Conservation (phyloP, 2,888 invertebrate species). For the Nebria salina region DNA sequence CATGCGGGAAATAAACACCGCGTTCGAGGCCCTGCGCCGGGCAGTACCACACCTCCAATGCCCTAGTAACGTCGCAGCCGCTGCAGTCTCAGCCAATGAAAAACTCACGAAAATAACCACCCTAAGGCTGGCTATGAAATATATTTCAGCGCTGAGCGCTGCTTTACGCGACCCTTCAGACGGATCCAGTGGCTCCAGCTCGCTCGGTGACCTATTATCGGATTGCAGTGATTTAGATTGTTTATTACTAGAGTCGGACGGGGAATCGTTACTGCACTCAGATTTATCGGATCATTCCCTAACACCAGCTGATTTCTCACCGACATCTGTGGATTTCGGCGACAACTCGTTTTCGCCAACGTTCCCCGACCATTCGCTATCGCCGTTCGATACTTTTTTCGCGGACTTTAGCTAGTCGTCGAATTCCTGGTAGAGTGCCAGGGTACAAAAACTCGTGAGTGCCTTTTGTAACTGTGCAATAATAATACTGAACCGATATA, state of each 20-base stretch:
- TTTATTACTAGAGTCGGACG: constrained; percentile 69
- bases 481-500: constrained; percentile 5
- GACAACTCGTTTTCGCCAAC: constrained; percentile 58
- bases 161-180: constrained; percentile 61
- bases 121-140: constrained; percentile 85
- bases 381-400: constrained; percentile 42
- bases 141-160: constrained; percentile 80
- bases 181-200: neutral
- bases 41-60: constrained; percentile 74
- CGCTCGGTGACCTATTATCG: constrained; percentile 49
- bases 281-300: constrained; percentile 67
- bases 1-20: constrained; percentile 90
- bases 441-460: constrained; percentile 33
- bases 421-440: constrained; percentile 35
- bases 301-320: constrained; percentile 61
- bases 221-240: constrained; percentile 61
- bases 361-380: constrained; percentile 34
- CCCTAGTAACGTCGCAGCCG: neutral
- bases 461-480: constrained; percentile 39
- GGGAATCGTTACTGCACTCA: constrained; percentile 63
- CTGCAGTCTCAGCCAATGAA: constrained; percentile 67
- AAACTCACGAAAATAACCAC: constrained; percentile 92
- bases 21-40: constrained; percentile 84
- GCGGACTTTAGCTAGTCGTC: constrained; percentile 40
- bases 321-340: constrained; percentile 68